Evolutionary conservation across 2,888 invertebrate genomes (phyloP), one percentile per base, ranked within the genome.

Genomic region (Chrysolina americana): DNA sequence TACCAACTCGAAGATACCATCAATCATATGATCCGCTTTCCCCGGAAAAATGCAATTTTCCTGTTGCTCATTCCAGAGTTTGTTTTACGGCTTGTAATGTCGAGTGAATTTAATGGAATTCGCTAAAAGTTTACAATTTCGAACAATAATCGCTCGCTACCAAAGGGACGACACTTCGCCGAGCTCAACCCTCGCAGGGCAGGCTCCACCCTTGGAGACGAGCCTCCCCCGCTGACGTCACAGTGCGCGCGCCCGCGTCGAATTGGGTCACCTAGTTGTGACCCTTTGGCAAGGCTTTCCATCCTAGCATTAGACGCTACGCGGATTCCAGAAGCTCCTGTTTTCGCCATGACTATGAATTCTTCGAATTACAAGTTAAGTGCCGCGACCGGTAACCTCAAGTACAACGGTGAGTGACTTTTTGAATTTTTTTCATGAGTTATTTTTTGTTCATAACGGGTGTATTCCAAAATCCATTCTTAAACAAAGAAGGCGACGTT

Each of bases 201-300:
- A 41, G 81, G 82, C 85, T 85, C 83, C 83, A 81, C 84, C 83
- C 81, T 76, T 76, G 81, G 73, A 82, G 82, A 80, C 82, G 82
- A 79, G 81, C 83, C 85, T 82, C 83, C 84, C 81, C 81, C 85
- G 81, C 75, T 84, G 84, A 84, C 86, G 87, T 85, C 83, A 84
- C 79, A 76, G 80, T 84, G 85, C 85, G 85, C 86, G 86, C 85
- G 84, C 83, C 81, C 80, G 79, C 78, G 79, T 74, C 78, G 78
- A 77, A 86, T 76, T 87, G 78, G 88, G 88, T 88, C 87, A 88
- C 85, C 88, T 84, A 83, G 82, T 73, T 76, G 82, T 86, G 87
- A 87, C 86, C 86, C 82, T 82, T 79, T 70, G 72, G 72, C 74
- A 76, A 72, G 83, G 84, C 82, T 82, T 80, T 80, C 82, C 84